Evolutionary conservation across 1,140 invertebrate genomes (phyloP).

Genomic region (Tetramorium parvispinum): DNA sequence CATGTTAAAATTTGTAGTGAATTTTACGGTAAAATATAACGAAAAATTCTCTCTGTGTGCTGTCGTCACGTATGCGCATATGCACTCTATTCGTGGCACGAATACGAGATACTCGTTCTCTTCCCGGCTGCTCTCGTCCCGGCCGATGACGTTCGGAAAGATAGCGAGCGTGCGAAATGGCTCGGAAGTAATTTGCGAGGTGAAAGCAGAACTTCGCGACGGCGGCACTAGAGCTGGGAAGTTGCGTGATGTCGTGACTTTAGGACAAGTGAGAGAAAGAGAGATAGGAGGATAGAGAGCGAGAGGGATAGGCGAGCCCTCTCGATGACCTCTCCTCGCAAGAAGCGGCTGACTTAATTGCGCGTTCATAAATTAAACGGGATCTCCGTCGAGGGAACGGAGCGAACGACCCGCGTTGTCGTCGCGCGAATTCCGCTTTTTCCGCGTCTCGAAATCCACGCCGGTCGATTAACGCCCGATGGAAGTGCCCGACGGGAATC

Average conservation of each 20-base stretch:
- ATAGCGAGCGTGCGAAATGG: constrained; percentile 66
- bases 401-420: not conserved
- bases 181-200: constrained; percentile 70
- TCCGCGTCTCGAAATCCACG: constrained; percentile 51
- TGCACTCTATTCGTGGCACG: not conserved
- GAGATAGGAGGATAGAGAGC: not conserved
- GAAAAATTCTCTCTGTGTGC: too few relatives aligned
- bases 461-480: constrained; percentile 51
- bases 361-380: constrained; percentile 60
- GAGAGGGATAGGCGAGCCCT: not conserved
- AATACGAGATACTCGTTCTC: constrained; percentile 11
- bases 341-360: constrained; percentile 64
- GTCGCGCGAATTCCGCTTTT: constrained; percentile 49
- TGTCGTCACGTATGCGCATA: not conserved
- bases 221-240: constrained; percentile 7
- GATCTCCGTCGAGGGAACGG: constrained; percentile 20
- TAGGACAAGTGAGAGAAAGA: not conserved
- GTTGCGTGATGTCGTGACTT: constrained; percentile 37
- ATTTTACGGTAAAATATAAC: too few relatives aligned
- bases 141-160: constrained; percentile 60
- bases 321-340: constrained; percentile 41
- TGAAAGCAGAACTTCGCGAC: constrained; percentile 56
- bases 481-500: constrained; percentile 41
- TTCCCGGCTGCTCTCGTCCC: constrained; percentile 4
- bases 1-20: too few relatives aligned